phyloP scores from a whole-genome alignment of 2,113 vertebrate genomes.

The Hippocampus mohnikei region DNA sequence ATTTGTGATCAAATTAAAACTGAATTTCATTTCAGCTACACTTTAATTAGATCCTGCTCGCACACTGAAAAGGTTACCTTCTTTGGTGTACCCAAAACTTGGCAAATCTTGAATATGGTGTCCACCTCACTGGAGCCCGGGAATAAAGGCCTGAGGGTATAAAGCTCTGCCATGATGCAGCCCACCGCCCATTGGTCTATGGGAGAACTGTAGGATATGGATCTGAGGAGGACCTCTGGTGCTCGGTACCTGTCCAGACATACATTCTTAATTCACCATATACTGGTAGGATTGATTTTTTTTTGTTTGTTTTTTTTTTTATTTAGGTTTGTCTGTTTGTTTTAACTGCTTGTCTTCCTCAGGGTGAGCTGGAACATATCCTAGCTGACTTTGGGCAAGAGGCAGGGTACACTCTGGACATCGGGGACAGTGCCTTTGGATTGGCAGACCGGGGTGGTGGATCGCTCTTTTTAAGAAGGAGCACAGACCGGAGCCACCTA shows the following conservation, averaged over 20 bases:
- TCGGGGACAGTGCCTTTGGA: too few relatives aligned
- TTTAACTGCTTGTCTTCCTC: not conserved
- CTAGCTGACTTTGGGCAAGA: too few relatives aligned
- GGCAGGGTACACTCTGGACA: too few relatives aligned
- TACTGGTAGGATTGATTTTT: not conserved
- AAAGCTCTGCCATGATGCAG: constrained; percentile 97
- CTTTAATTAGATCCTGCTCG: not conserved
- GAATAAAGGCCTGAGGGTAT: constrained; percentile 92
- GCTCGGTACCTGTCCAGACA: constrained; percentile 84
- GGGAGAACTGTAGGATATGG: constrained; percentile 89
- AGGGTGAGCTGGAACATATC: too few relatives aligned
- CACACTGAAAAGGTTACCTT: constrained; percentile 73
- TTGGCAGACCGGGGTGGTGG: too few relatives aligned
- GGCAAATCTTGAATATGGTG: constrained; percentile 98
- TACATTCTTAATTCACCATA: not conserved
- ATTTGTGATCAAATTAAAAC: not conserved
- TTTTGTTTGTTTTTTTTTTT: too few relatives aligned
- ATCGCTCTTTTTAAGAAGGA: too few relatives aligned
- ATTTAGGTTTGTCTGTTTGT: too few relatives aligned
- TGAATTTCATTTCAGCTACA: not conserved
- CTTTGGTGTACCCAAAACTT: constrained; percentile 93
- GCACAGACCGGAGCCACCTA: too few relatives aligned
- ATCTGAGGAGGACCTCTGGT: constrained; percentile 91
- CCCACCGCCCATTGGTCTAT: constrained; percentile 97
- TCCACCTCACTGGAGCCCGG: constrained; percentile 96